Evolutionary conservation across 53 echinoderm and acorn worm genomes (phyloP).

Genomic region (Luidia sarsii): DNA sequence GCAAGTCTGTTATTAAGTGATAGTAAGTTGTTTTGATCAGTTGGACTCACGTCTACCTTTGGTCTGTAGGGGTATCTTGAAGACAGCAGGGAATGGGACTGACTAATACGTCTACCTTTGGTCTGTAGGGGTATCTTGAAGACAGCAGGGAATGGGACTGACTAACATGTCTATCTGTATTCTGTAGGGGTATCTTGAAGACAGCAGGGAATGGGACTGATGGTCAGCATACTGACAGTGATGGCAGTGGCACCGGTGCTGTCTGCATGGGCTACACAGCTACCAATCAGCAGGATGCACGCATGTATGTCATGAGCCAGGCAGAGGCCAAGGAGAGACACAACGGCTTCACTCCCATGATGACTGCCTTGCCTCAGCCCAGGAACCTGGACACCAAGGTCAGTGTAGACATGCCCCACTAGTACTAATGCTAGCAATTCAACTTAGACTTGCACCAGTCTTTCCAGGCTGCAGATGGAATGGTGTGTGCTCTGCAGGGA

Average conservation of each 20-base stretch:
- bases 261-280: conserved; percentile 52
- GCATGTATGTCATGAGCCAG: conserved; percentile 28
- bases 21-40: too few species aligned
- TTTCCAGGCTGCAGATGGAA: background rate
- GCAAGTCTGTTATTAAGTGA: too few species aligned
- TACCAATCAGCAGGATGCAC: conserved; percentile 4
- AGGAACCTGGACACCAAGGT: conserved; percentile 63
- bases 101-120: too few species aligned
- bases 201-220: background rate
- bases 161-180: background rate
- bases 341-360: conserved; percentile 52
- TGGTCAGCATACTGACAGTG: background rate
- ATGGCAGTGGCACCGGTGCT: background rate
- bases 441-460: too few species aligned
- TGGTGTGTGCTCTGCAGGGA: too few species aligned
- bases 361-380: conserved; percentile 41
- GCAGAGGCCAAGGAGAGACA: conserved; percentile 38
- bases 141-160: too few species aligned
- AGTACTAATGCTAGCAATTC: too few species aligned
- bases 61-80: too few species aligned
- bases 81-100: too few species aligned
- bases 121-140: too few species aligned
- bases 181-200: background rate
- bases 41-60: too few species aligned
- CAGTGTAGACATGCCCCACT: background rate